phyloP scores from a whole-genome alignment of 2,797 vertebrate species.

The Sebastes diploproa region DNA sequence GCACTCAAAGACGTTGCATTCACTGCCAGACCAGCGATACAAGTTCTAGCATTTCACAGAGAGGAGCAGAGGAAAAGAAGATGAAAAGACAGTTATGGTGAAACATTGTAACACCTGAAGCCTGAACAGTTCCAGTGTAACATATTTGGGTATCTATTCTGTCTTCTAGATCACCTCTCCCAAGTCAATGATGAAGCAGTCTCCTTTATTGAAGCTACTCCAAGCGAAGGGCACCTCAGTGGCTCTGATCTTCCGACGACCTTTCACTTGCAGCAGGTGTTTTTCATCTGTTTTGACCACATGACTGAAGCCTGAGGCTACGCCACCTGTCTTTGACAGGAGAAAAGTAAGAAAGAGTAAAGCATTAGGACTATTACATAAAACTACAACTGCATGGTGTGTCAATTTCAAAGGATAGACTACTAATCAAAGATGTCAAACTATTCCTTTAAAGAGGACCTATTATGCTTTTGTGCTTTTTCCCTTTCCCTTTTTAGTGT shows the following conservation, averaged over 20 bases:
- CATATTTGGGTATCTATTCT: neutral
- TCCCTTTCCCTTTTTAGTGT: no score
- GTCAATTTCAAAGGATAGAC: neutral
- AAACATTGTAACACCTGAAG: neutral
- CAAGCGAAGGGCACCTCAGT: constrained; percentile 67
- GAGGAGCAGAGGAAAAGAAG: neutral
- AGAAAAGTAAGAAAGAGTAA: neutral
- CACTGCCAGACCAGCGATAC: constrained; percentile 79
- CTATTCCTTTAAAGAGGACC: neutral
- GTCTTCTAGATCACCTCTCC: constrained; percentile 68
- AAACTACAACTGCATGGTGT: neutral
- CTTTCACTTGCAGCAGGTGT: constrained; percentile 77
- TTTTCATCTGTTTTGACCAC: constrained; percentile 34
- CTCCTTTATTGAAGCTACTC: constrained; percentile 78
- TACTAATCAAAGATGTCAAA: neutral
- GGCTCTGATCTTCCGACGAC: constrained; percentile 68
- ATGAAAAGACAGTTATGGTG: neutral
- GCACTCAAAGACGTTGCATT: constrained; percentile 74
- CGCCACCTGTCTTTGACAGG: constrained; percentile 74
- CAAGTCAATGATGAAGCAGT: constrained; percentile 83
- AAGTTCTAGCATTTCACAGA: constrained; percentile 62
- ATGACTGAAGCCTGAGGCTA: constrained; percentile 77
- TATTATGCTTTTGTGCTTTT: no score
- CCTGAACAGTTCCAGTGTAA: neutral
- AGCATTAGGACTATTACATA: neutral